Base-by-base conservation (phyloP, 2,113 vertebrate species). In the Zosterops pallidus region DNA sequence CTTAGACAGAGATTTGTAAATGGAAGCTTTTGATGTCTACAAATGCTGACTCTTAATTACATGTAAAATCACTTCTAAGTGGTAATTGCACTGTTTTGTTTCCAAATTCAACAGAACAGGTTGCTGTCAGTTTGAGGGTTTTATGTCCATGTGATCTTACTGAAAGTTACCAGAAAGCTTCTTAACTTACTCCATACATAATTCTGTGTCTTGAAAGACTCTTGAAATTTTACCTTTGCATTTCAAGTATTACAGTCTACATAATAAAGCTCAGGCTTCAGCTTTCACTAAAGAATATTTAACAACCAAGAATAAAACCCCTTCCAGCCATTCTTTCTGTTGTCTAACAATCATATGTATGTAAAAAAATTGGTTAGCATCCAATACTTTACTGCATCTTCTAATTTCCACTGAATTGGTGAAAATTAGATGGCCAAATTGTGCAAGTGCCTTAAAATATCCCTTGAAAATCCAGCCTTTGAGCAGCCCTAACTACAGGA, bases 11-110 rank as follows among this genome's bases (percentile, higher is more conserved):
- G 77, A 83, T 87, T 86, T 82, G 80, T 75, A 80, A 91, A 94
- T 75, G 72, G 41, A 81, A 95, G 93, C 93, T 92, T 95, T 93
- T 95, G 94, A 95, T 96, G 94, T 95, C 82, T 89, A 86, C 79
- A 69, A 92, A 89, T 85, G 56, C 49, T 78, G 64, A 82, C 71
- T 86, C 22, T 82, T 94, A 93, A 95, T 95, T 88, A 63, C 44
- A 55, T 33, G 21, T 84, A 82, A 96, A 90, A 69, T 90, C 37
- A 67, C 53, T 87, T 94, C 29, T 41, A 52, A 57, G 46, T 75
- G 78, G 68, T 64, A 86, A 90, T 85, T 72, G 75, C n/a, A 20
- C 64, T 88, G 52, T 24, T 93, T 72, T 81, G 71, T 86, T 95
- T 92, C 65, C 68, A 52, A 90, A 89, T 81, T 64, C 49, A 80